Evolutionary conservation across 53 echinoderm and acorn worm species (phyloP).

Genomic region (Zoroaster sp.): DNA sequence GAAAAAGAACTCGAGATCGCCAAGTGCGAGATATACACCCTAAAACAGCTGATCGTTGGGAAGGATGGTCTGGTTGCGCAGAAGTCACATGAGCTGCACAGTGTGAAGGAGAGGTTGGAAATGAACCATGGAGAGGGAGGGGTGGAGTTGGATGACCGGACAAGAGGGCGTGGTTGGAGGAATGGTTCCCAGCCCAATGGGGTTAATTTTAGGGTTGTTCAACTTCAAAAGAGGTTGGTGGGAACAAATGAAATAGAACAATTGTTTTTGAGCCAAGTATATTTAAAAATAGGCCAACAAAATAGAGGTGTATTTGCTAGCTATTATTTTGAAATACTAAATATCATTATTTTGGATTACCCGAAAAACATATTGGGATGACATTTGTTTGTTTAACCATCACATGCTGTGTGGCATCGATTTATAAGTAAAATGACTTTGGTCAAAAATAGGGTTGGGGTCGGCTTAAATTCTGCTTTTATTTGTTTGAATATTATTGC

Average conservation of each 20-base stretch:
- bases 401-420: no score
- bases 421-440: no score
- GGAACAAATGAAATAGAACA: neutral
- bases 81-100: conserved; percentile 74
- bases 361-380: no score
- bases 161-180: neutral
- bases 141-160: neutral
- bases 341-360: no score
- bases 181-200: neutral
- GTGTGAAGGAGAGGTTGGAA: conserved; percentile 50
- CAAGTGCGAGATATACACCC: conserved; percentile 65
- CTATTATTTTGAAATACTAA: no score
- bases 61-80: conserved; percentile 76
- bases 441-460: no score
- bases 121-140: neutral
- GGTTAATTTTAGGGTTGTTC: neutral
- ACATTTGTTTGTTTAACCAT: no score
- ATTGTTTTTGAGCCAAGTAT: neutral
- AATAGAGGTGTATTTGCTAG: no score
- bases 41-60: conserved; percentile 75
- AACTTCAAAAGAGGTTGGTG: conserved; percentile 3
- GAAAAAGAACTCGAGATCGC: conserved; percentile 66
- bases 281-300: neutral
- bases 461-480: no score
- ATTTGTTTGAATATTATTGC: no score